Percentiles rank a stretch among this genome's conserved stretches.
These are phyloP conservation scores for Volucella bombylans DNA, from an alignment of 2,888 invertebrate genomes.

Conservation along the genomic window DNA sequence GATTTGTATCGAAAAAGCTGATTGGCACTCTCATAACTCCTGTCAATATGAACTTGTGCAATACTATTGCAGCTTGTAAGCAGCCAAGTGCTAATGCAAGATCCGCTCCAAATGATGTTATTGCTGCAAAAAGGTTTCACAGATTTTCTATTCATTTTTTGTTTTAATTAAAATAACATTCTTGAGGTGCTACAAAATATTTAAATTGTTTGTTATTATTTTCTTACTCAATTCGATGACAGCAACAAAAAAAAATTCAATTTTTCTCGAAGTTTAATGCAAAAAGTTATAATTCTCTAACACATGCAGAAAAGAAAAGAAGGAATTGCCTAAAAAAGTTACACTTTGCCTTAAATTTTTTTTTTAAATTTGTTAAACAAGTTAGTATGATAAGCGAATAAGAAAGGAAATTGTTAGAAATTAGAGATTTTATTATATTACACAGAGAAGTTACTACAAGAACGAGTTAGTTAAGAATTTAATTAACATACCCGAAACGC, in stretches of 20 bases:
- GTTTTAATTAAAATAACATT: background rate
- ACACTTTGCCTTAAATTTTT: constrained; percentile 69
- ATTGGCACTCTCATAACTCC: constrained; percentile 84
- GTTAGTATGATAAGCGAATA: constrained; percentile 15
- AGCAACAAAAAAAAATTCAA: background rate
- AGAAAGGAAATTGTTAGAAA: constrained; percentile 2
- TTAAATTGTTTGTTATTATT: background rate
- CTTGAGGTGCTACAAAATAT: background rate
- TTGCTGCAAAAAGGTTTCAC: constrained; percentile 84
- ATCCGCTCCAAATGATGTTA: constrained; percentile 87
- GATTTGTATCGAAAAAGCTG: constrained; percentile 86
- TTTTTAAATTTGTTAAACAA: constrained; percentile 12
- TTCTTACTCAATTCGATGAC: constrained; percentile 1
- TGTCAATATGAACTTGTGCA: constrained; percentile 83
- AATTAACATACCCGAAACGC: constrained; percentile 79
- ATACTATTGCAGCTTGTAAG: constrained; percentile 77
- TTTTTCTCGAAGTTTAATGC: background rate
- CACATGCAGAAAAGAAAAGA: constrained; percentile 25
- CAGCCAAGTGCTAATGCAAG: constrained; percentile 86
- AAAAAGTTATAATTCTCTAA: background rate
- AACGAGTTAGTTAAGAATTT: background rate
- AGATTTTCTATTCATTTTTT: constrained; percentile 3
- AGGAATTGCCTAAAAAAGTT: constrained; percentile 21
- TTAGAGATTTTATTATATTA: constrained; percentile 7
- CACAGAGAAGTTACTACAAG: background rate